Base-by-base conservation (phyloP, 1,140 invertebrate genomes). In the Brevipalpus yothersi region DNA sequence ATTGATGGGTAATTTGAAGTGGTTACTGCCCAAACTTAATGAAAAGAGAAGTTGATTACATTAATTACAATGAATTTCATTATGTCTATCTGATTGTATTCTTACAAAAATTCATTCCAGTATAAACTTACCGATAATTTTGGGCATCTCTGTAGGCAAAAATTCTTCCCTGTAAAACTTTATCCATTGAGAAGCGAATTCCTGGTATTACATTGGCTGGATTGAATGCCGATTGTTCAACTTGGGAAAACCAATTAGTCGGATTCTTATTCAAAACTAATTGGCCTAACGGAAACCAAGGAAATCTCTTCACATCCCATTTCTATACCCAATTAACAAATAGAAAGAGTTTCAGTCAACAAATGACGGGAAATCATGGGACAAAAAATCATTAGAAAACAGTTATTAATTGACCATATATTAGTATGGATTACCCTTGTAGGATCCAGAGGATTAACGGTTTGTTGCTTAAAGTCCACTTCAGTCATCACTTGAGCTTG, bases 121-220 rank as follows among this genome's bases (percentile, higher is more conserved):
- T 56, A 31, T 31, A 5, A 3, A 92, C 80, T 43, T 61, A 56
- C 53, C 93, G 80, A 72, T 96, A 83, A 61, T 87, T 79, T 67
- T 95, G 91, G 5, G 94, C 92, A 72, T 98, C 94, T 7, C 78
- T 79, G 71, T 98, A 98, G 11, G 89, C 80, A 70, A 94, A 95
- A 8, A 97, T 73, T 64, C 94, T 61, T 64, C 71, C 74, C 68
- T 90, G 86, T 62, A 96, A 73, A 84, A 96, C 87, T 75, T 91
- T 93, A 68, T 97, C 93, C 0, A 87, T n/a, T n/a, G 90, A 39
- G 84, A 85, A 77, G 68, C 87, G 81, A 68, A 97, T 89, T 17
- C 91, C 79, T 41, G 89, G 90, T 58, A 92, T 80, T 73, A 98
- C 68, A 68, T 95, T 84, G 19, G 86, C 80, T 0, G 92, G 92